Evolutionary conservation across 2,113 vertebrate genomes (phyloP), one percentile per base, ranked within the genome.

Genomic region (Globicephala melas): DNA sequence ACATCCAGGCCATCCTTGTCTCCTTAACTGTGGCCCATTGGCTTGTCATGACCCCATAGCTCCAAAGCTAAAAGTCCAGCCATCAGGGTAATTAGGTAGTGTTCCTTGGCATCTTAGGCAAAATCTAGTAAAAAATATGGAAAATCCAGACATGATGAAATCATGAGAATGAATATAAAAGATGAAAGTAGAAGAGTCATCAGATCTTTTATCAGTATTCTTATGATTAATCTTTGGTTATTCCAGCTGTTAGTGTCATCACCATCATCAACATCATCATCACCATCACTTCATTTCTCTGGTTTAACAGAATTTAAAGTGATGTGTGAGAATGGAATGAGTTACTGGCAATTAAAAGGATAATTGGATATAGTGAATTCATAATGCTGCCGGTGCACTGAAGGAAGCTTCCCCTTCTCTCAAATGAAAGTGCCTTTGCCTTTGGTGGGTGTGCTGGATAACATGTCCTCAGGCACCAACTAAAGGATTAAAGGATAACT

Each of bases 391-490:
- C 2, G 13, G 31, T 94, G 76, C 70, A 50, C 63, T 82, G 8
- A 23, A 31, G 36, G 38, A 70, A 13, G 36, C 9, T 73, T 6
- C 47, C 80, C 41, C 88, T 58, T 25, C 73, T 26, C 0, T 70
- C 55, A 83, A 85, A 0, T 25, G 47, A 47, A 70, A 20, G 77
- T 23, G 60, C n/a, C 1, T 44, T 73, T 50, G 18, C 58, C 82
- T 96, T 93, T 96, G 79, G n/a, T 60, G 50, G 74, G 65, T 58
- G 5, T 44, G 26, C 23, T 50, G 26, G 25, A 31, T 82, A 65
- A 55, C 76, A 33, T 53, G 53, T 94, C 95, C 67, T 89, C 93
- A 96, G 36, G 31, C 92, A 38, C 7, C 60, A 95, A 97, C 93
- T 96, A 93, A 81, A 96, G 15, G 47, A 0, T 94, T 97, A 25